Evolutionary conservation across 2,797 vertebrate species (phyloP).

Genomic region (Acanthurus leucopareius): DNA sequence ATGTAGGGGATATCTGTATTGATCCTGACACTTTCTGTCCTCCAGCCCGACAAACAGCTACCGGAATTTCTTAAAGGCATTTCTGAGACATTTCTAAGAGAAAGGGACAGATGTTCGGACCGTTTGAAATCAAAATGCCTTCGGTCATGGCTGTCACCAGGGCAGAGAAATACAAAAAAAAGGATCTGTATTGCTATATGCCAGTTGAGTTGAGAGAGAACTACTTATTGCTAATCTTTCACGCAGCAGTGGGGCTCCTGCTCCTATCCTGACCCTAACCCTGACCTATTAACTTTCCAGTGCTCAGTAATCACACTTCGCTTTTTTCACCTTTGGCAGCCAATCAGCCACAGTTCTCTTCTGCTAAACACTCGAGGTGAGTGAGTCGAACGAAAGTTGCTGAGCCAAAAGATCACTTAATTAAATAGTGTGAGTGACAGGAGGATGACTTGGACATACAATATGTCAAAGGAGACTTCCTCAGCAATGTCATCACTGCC

Average conservation of each 20-base stretch:
- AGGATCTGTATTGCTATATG: no score
- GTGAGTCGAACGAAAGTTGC: conserved; percentile 23
- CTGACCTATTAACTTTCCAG: no score
- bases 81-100: no score
- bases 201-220: no score
- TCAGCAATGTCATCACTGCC: conserved; percentile 41
- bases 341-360: not conserved
- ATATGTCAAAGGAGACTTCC: conserved; percentile 48
- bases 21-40: no score
- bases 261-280: not conserved
- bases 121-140: no score
- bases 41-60: no score
- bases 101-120: no score
- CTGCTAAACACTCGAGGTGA: not conserved
- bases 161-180: no score
- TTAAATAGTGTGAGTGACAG: conserved; percentile 63
- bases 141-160: no score
- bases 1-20: no score
- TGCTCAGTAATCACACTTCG: not conserved
- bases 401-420: conserved; percentile 53
- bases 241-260: not conserved
- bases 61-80: no score
- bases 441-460: conserved; percentile 51
- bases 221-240: not conserved
- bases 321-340: not conserved